Conservation (phyloP, 1,140 invertebrate species). For the Drosophila willistoni region DNA sequence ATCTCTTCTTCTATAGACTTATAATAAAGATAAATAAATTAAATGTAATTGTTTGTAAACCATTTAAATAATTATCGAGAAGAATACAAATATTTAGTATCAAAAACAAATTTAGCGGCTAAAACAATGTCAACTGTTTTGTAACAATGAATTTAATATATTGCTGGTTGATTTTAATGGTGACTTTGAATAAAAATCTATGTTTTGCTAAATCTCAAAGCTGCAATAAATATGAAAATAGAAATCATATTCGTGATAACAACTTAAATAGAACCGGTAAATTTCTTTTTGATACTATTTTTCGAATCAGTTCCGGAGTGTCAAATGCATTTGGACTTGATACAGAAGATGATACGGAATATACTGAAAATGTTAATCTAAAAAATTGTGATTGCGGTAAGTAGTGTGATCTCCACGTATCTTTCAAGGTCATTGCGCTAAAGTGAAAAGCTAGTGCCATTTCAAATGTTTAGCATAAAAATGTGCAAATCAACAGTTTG, state of each 20-base stretch:
- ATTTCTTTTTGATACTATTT: slow-evolving; percentile 87
- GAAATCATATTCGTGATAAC: slow-evolving; percentile 35
- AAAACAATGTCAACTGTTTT: slow-evolving; percentile 57
- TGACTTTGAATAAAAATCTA: slow-evolving; percentile 53
- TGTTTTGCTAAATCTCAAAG: slow-evolving; percentile 44
- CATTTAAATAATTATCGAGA: slow-evolving; percentile 14
- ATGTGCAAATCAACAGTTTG: neutral
- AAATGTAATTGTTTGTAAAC: slow-evolving; percentile 16
- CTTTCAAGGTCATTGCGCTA: neutral
- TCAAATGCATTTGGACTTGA: slow-evolving; percentile 83
- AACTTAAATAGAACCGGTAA: slow-evolving; percentile 83
- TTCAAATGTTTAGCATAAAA: neutral
- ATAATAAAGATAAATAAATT: slow-evolving; percentile 33
- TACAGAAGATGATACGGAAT: slow-evolving; percentile 83
- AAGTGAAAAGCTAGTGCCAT: neutral
- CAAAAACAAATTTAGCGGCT: slow-evolving; percentile 31
- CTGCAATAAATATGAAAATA: slow-evolving; percentile 43
- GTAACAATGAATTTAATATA: slow-evolving; percentile 67
- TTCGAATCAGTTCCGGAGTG: slow-evolving; percentile 84
- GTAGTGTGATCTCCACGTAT: slow-evolving; percentile 31
- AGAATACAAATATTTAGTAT: slow-evolving; percentile 17
- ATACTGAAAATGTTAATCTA: slow-evolving; percentile 78
- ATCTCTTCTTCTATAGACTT: slow-evolving; percentile 62
- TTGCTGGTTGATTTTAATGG: slow-evolving; percentile 60
- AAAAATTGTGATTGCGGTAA: slow-evolving; percentile 87